Base-by-base conservation (phyloP, 30 jellyfish, hydroid and myxozoan species). In the Chrysaora quinquecirrha region DNA sequence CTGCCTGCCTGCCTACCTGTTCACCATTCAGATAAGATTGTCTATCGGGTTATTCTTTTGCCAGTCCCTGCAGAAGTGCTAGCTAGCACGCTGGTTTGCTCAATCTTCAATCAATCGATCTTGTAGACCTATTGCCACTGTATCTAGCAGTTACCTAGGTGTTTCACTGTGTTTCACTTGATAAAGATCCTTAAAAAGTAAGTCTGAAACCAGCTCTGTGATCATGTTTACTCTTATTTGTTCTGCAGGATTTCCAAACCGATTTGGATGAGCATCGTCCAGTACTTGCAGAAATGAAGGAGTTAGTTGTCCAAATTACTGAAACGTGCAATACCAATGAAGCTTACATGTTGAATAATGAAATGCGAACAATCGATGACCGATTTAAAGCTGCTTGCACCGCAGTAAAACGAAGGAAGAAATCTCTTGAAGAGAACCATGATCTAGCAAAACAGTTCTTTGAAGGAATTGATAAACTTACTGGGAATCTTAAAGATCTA, bases 301-400 rank as follows among this genome's bases (percentile, higher is more conserved):
- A 83, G 3, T 71, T 90, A 0, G 94, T 73, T 24, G 83, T 82
- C 71, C 82, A 81, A 38, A 87, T 94, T 7, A 83, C 87, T 4
- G 95, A 87, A 47, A 82, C 83, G 14, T 94, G 99, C 80, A 48
- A 54, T 30, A 34, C 96, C 0, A 97, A 94, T 56, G 99, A 94
- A 22, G 97, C 95, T 48, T 75, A 71, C 31, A 74, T 56, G 1
- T 31, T 88, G 64, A 85, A 94, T 63, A 82, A 78, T 22, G 96
- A 94, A 34, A 48, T 87, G 71, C 71, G 86, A 24, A 62, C 70
- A 6, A 71, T 84, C 14, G 91, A 89, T 16, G 88, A 78, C 47
- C 80, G 80, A 78, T 94, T 97, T 94, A 94, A 94, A 67, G 50
- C 28, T 30, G n/a, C 83, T 11, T 63, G 62, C 50, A 61, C 73